phyloP scores from a whole-genome alignment of 2,888 invertebrate species.

The Lomographa bimaculata region DNA sequence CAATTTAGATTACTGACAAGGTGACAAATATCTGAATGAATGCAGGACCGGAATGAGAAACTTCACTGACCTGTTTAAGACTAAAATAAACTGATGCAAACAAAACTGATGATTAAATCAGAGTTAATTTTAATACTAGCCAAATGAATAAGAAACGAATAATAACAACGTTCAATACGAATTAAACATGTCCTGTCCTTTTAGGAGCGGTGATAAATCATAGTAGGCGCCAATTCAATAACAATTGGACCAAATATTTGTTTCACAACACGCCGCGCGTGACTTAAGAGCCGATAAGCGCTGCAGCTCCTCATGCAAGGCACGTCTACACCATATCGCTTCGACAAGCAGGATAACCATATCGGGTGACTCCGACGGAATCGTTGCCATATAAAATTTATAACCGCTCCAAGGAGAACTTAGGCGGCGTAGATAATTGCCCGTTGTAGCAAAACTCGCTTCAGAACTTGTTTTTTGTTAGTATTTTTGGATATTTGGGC shows the following conservation, averaged over 20 bases:
- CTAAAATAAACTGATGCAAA: constrained; percentile 7
- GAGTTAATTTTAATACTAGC: constrained; percentile 12
- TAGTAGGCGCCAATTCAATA: constrained; percentile 12
- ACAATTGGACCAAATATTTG: constrained; percentile 29
- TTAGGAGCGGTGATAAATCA: constrained; percentile 10
- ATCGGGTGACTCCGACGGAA: constrained; percentile 35
- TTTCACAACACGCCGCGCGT: constrained; percentile 54
- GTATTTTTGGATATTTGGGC: background rate
- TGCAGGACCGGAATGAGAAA: background rate
- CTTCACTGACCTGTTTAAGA: background rate
- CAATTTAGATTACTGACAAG: constrained; percentile 7
- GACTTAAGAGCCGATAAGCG: constrained; percentile 46
- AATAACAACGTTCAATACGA: too few species aligned
- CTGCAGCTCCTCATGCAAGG: constrained; percentile 42
- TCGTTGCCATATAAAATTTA: constrained; percentile 19
- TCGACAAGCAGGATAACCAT: constrained; percentile 57
- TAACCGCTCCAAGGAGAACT: constrained; percentile 24
- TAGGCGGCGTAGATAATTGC: constrained; percentile 29
- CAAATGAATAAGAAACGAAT: too few species aligned
- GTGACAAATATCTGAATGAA: constrained; percentile 1
- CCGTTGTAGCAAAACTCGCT: constrained; percentile 29
- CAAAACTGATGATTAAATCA: constrained; percentile 2
- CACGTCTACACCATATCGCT: constrained; percentile 54
- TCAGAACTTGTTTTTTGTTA: constrained; percentile 25
- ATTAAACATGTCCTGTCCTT: background rate